Evolutionary conservation across 2,888 invertebrate species (phyloP), one percentile per base, ranked within the genome.

Genomic region (Drosophila buzzatii): DNA sequence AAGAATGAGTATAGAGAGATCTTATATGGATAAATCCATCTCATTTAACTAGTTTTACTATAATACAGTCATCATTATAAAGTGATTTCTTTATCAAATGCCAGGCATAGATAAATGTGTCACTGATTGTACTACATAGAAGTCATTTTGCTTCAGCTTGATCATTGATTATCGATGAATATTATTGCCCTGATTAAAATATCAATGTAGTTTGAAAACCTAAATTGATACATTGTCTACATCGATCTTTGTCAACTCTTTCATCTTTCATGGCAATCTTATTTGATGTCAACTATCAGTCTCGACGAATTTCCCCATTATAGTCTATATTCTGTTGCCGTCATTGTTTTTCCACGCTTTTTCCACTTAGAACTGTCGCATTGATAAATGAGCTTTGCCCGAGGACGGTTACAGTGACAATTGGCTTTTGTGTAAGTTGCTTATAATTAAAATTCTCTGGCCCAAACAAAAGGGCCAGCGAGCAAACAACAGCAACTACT

Each of bases 371-470:
- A 73, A 68, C 68, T 69, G 66, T 78, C 81, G 76, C 70, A 59
- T 69, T 89, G 80, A 84, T 84, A 81, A 85, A 90, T 90, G 85
- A 87, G 90, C 89, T 89, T 85, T 81, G 47, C 49, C 53, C 45
- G 31, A 20, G 63, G 73, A 77, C 79, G 79, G 79, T 81, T 81
- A 81, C 89, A 85, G 87, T 90, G 90, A 89, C 90, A 89, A 89
- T 89, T 90, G 89, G 82, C 80, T 80, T 84, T 88, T 89, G 85
- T 87, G 83, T 85, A 83, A 88, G 84, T 85, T 85, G 71, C 85
- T 85, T 86, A 88, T 88, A 86, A 86, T 87, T 87, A 85, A 85
- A 85, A 85, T 76, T 78, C 85, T 60, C 64, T 75, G 69, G 70
- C 71, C 69, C 88, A 86, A 85, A 86, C 85, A 85, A 88, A 35